phyloP scores from a whole-genome alignment of 2,113 vertebrate genomes.

The Urocitellus parryii region DNA sequence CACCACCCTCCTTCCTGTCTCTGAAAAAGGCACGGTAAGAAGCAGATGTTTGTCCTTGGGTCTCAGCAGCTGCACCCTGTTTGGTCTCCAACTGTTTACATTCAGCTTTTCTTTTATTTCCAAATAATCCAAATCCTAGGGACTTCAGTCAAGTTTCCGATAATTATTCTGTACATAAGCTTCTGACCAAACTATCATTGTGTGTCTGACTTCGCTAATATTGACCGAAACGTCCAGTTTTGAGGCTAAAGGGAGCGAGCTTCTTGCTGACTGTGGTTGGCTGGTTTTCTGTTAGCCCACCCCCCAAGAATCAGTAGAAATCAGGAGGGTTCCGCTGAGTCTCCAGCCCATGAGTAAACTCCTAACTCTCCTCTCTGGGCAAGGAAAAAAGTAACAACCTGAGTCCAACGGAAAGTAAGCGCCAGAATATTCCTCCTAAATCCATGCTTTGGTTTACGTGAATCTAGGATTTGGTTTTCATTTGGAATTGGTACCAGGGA shows the following conservation, averaged over 20 bases:
- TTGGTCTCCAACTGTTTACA: constrained; percentile 77
- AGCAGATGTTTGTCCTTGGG: constrained; percentile 83
- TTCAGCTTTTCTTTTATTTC: constrained; percentile 82
- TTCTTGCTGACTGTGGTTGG: constrained; percentile 68
- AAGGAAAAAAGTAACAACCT: constrained; percentile 58
- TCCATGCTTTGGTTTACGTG: constrained; percentile 56
- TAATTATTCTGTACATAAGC: constrained; percentile 75
- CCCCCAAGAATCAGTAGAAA: constrained; percentile 70
- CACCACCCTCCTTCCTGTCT: constrained; percentile 70
- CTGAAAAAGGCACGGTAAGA: constrained; percentile 75
- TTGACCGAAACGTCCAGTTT: constrained; percentile 70
- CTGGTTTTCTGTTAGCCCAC: constrained; percentile 54
- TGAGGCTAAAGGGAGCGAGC: not conserved
- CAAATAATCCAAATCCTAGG: constrained; percentile 79
- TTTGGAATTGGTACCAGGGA: constrained; percentile 63
- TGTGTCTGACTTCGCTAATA: constrained; percentile 75
- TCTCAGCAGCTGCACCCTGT: constrained; percentile 79
- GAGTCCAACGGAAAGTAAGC: not conserved
- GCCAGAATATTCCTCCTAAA: constrained; percentile 48
- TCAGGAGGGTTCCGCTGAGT: constrained; percentile 38
- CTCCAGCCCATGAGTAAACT: constrained; percentile 57
- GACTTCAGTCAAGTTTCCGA: constrained; percentile 80
- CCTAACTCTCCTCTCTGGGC: constrained; percentile 76
- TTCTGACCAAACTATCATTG: constrained; percentile 61
- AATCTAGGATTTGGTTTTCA: constrained; percentile 60